Evolutionary conservation across 2,113 vertebrate genomes (phyloP).

Genomic region (Elanus axillaris): DNA sequence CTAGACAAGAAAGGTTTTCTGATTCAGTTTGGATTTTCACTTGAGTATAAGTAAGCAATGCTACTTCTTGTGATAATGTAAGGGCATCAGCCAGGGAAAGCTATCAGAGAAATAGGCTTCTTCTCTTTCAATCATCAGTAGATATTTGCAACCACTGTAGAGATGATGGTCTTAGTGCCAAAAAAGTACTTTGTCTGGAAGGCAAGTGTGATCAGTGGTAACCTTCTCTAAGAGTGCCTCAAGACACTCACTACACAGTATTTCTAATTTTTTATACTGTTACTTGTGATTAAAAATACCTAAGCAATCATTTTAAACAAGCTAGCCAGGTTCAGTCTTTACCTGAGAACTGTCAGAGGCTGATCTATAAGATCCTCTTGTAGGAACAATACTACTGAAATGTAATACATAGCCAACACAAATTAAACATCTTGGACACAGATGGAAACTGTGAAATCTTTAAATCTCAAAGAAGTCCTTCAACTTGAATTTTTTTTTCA

Average conservation of each 20-base stretch:
- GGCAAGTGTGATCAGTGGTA: neutral
- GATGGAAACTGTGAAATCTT: conserved; percentile 41
- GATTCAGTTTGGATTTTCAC: neutral
- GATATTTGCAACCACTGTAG: neutral
- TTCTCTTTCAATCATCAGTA: neutral
- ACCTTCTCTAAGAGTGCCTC: neutral
- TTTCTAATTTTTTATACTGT: neutral
- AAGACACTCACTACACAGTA: neutral
- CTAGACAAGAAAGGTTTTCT: neutral
- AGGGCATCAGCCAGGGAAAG: neutral
- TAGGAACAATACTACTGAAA: conserved; percentile 13
- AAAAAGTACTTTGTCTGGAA: neutral
- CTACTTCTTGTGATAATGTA: neutral
- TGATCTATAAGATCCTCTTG: conserved; percentile 13
- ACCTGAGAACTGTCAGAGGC: conserved; percentile 17
- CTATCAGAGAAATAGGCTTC: neutral
- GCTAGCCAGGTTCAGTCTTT: neutral
- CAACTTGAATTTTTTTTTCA: conserved; percentile 45
- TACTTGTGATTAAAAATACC: neutral
- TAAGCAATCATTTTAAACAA: neutral
- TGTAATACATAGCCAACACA: conserved; percentile 40
- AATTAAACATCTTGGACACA: conserved; percentile 38
- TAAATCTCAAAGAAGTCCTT: conserved; percentile 52
- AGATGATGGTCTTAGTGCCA: neutral
- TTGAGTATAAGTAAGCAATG: neutral